Conservation (phyloP, 2,888 invertebrate genomes). For the Plebejus argus region DNA sequence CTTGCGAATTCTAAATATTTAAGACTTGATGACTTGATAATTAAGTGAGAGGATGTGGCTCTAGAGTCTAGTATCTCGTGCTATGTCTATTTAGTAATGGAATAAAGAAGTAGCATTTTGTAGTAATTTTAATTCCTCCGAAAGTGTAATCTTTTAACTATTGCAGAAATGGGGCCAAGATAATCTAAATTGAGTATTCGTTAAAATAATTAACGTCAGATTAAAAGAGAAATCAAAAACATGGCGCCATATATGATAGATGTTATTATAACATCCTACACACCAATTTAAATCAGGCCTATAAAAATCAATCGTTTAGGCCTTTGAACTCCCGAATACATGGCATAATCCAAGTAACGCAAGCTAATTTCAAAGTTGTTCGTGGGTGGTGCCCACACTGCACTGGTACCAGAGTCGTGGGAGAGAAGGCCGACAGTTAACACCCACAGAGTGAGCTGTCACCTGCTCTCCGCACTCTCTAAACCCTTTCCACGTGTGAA, state of each 20-base stretch:
- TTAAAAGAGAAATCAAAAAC: conserved; percentile 23
- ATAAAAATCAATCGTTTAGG: neutral
- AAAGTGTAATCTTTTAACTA: neutral
- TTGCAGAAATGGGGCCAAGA: neutral
- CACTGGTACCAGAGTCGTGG: conserved; percentile 12
- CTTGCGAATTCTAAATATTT: conserved; percentile 3
- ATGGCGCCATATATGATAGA: neutral
- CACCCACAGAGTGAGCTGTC: conserved; percentile 18
- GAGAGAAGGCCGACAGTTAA: conserved; percentile 9
- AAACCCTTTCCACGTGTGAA: conserved; percentile 20
- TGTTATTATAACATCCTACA: neutral
- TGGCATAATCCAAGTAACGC: conserved; percentile 3
- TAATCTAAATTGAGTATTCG: neutral
- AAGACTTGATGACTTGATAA: conserved; percentile 9
- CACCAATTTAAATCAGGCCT: conserved; percentile 5
- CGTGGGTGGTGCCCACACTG: conserved; percentile 29
- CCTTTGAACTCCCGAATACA: conserved; percentile 18
- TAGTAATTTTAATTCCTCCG: neutral
- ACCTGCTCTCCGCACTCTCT: conserved; percentile 25
- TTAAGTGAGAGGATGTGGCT: neutral
- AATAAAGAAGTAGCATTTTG: neutral
- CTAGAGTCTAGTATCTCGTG: neutral
- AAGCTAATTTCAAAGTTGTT: conserved; percentile 3
- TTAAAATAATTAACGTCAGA: neutral
- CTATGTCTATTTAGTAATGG: neutral